phyloP scores from a whole-genome alignment of 2,113 vertebrate genomes.

The Picathartes gymnocephalus region DNA sequence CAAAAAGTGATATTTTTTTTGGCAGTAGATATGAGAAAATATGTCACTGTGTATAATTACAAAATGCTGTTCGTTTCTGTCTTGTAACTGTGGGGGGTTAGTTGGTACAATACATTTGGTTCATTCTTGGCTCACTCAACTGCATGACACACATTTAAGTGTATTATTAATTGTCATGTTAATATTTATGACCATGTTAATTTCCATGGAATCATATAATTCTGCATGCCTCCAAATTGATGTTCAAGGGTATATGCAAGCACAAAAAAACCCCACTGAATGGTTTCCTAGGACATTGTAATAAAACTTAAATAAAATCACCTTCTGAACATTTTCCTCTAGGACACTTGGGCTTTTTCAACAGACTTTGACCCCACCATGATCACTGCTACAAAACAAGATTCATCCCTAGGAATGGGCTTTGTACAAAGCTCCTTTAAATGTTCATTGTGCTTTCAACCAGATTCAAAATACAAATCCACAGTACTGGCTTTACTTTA shows the following conservation, averaged over 20 bases:
- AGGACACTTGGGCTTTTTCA: neutral
- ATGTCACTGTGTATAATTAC: constrained; percentile 57
- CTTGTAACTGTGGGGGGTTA: constrained; percentile 18
- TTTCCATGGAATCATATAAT: constrained; percentile 19
- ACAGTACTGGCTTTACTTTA: constrained; percentile 43
- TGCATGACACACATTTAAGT: constrained; percentile 24
- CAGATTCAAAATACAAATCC: constrained; percentile 35
- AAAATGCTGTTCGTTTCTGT: constrained; percentile 58
- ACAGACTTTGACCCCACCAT: neutral
- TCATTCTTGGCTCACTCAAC: constrained; percentile 36
- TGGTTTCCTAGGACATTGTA: neutral
- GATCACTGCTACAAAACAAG: neutral
- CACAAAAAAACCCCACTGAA: neutral
- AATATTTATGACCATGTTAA: constrained; percentile 31
- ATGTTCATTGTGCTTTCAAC: constrained; percentile 4
- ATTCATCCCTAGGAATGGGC: neutral
- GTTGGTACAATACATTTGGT: constrained; percentile 21
- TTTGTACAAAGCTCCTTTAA: constrained; percentile 28
- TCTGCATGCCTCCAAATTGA: neutral
- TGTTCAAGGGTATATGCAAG: neutral
- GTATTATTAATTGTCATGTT: constrained; percentile 54
- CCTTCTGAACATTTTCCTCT: neutral
- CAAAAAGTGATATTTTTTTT: constrained; percentile 60
- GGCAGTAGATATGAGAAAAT: constrained; percentile 59
- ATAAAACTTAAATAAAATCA: neutral